Evolutionary conservation across 2,113 vertebrate species (phyloP), one percentile per base, ranked within the genome.

Genomic region (Podarcis cretensis): DNA sequence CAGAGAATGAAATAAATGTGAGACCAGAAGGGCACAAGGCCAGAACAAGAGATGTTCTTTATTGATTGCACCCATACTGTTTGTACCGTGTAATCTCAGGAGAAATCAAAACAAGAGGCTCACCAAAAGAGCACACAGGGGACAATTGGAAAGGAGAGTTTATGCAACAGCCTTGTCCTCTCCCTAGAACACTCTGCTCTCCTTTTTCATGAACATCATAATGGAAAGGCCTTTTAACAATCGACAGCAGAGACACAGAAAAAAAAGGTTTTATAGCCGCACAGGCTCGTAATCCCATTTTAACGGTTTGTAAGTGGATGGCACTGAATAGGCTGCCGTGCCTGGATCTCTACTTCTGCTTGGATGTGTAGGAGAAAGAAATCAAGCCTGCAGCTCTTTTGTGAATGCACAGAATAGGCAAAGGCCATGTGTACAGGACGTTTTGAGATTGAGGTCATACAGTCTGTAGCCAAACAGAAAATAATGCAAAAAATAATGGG

Each of bases 281-380:
- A 81, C 43, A 81, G 92, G 91, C 89, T 43, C 75, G 91, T 93
- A 77, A 90, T 74, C 87, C 65, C 91, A 57, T 66, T 86, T 75
- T 93, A 86, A 84, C 89, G 92, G 93, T 91, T 90, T 89, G 63
- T 92, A 87, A 71, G 90, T 93, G 87, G 18, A 27, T 74, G 54
- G 89, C 88, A 81, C 77, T 54, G 85, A 89, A 93, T 87, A 74
- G 75, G 68, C 83, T 89, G 86, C 88, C 86, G 48, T 91, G 90
- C 74, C 84, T 7, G 81, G 23, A 63, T 79, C 57, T 14, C 7
- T 68, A 23, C 21, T 79, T 86, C 82, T 79, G 65, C 89, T 90
- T 66, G 91, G 40, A 88, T 80, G 88, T 91, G 20, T 32, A 66
- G 48, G 76, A 63, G 87, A 83, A 84, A 88, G 84, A 37, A 91